These are phyloP conservation scores for Sternarchorhynchus goeldii DNA, from an alignment of 2,797 vertebrate species.

Conservation along the genomic window DNA sequence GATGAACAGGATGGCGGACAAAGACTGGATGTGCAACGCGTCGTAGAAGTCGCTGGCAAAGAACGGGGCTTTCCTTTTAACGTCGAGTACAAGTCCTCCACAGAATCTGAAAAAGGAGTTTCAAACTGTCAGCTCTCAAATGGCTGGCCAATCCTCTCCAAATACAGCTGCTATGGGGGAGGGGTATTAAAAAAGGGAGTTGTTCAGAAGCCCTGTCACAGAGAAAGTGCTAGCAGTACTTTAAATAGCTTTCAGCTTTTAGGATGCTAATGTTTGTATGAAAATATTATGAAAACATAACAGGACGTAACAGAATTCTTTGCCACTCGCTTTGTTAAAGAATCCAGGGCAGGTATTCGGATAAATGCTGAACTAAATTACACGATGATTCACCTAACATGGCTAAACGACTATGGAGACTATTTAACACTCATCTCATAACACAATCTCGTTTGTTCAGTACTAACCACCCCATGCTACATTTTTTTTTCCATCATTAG, in stretches of 20 bases:
- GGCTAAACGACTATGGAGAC: not conserved
- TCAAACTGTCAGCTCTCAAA: constrained; percentile 18
- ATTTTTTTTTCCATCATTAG: not conserved
- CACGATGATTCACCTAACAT: not conserved
- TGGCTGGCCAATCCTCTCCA: not conserved
- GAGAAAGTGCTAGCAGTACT: not conserved
- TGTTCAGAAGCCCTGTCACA: not conserved
- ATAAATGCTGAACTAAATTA: not conserved
- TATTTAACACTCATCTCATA: too few relatives aligned
- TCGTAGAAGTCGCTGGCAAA: constrained; percentile 95
- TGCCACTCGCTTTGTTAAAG: not conserved
- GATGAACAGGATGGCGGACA: constrained; percentile 95
- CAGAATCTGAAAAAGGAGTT: constrained; percentile 81
- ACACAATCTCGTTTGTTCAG: not conserved
- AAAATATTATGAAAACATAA: constrained; percentile 7
- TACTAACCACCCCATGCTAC: not conserved
- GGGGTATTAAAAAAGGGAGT: not conserved
- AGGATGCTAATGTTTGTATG: not conserved
- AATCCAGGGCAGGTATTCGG: not conserved
- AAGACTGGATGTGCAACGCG: constrained; percentile 90
- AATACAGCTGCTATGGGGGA: not conserved
- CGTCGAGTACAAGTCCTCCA: constrained; percentile 92
- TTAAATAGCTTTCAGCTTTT: not conserved
- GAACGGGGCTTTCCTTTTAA: constrained; percentile 94
- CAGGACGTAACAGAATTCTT: not conserved